These are phyloP conservation scores for Asbolus verrucosus DNA, from an alignment of 1,140 invertebrate species.

Conservation along the genomic window DNA sequence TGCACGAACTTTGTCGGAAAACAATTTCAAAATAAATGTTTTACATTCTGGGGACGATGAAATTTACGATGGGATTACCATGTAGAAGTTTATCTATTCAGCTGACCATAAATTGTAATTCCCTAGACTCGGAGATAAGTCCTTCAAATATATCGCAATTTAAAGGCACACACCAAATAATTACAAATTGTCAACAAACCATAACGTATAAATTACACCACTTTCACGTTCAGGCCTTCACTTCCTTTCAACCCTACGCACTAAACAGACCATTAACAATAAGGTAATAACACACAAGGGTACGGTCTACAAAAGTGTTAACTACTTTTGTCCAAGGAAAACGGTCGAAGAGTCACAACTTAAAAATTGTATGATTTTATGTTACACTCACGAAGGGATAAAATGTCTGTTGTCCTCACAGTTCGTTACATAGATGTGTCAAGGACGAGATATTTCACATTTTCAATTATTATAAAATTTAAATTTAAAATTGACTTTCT, in stretches of 20 bases:
- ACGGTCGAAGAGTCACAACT: too few relatives aligned
- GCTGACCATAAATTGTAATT: conserved; percentile 44
- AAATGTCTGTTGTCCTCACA: too few relatives aligned
- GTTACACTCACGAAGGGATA: too few relatives aligned
- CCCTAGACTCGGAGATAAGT: conserved; percentile 22
- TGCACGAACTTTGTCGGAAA: conserved; percentile 1
- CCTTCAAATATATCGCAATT: conserved; percentile 38
- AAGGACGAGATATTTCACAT: too few relatives aligned
- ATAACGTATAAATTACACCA: neutral
- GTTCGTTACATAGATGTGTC: too few relatives aligned
- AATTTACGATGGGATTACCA: conserved; percentile 44
- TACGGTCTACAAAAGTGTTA: too few relatives aligned
- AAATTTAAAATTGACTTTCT: too few relatives aligned
- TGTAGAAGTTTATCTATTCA: conserved; percentile 44
- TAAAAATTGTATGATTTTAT: too few relatives aligned
- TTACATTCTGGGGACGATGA: conserved; percentile 27
- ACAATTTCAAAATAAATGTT: conserved; percentile 30
- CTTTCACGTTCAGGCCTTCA: neutral
- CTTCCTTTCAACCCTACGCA: neutral
- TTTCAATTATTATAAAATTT: too few relatives aligned
- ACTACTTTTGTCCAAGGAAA: too few relatives aligned
- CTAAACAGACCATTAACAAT: neutral
- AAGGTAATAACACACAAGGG: too few relatives aligned
- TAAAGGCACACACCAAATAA: conserved; percentile 8
- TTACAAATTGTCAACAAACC: neutral